phyloP scores from a whole-genome alignment of 2,113 vertebrate species.

The Eretmochelys imbricata region DNA sequence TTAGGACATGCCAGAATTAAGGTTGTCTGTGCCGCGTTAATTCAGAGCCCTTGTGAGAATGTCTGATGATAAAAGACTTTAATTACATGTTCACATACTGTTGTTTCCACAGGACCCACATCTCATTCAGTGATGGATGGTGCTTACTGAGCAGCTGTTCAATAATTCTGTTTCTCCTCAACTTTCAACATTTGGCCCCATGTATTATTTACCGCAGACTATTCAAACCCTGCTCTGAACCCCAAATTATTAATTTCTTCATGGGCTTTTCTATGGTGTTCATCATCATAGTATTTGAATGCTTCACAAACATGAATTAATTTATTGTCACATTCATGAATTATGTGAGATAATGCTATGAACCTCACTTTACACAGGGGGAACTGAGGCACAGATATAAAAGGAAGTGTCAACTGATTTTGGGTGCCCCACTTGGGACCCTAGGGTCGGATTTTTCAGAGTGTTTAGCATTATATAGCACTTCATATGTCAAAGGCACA shows the following conservation, averaged over 20 bases:
- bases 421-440: neutral
- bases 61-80: neutral
- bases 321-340: neutral
- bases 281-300: neutral
- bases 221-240: neutral
- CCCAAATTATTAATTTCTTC: neutral
- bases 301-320: neutral
- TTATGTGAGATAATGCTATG: neutral
- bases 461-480: neutral
- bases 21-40: neutral
- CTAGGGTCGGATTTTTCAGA: neutral
- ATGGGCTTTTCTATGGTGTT: neutral
- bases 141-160: neutral
- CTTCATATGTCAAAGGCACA: neutral
- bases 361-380: neutral
- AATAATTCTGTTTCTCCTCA: neutral
- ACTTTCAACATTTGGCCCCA: neutral
- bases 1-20: neutral
- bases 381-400: neutral
- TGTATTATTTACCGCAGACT: neutral
- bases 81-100: accelerated
- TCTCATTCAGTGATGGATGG: neutral
- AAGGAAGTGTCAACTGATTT: neutral
- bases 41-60: neutral
- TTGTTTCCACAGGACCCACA: neutral